Percentiles rank a stretch among this genome's conserved stretches.
These are phyloP conservation scores for Drosophila bocki DNA, from an alignment of 1,140 invertebrate genomes.

Conservation along the genomic window DNA sequence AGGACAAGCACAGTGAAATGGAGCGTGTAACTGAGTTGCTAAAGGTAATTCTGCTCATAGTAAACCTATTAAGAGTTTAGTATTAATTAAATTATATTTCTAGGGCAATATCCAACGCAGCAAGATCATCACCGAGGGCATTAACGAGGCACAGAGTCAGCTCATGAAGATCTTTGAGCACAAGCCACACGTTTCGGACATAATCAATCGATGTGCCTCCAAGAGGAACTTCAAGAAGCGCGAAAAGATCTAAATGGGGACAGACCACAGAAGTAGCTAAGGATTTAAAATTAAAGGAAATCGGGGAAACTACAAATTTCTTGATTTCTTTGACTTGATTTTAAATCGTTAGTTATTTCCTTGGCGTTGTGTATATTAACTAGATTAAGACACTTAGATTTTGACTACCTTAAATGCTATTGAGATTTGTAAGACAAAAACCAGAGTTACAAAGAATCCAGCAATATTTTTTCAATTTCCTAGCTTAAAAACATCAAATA, in stretches of 20 bases:
- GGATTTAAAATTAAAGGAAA: not conserved
- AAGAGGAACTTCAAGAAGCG: slow-evolving; percentile 96
- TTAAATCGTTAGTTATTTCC: not conserved
- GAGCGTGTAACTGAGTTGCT: slow-evolving; percentile 92
- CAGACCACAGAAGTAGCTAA: not conserved
- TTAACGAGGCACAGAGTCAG: slow-evolving; percentile 93
- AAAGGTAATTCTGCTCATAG: slow-evolving; percentile 86
- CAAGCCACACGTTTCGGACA: slow-evolving; percentile 94
- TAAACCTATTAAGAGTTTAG: not conserved
- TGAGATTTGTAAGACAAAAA: slow-evolving; percentile 55
- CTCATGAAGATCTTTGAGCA: slow-evolving; percentile 96
- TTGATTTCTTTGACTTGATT: not conserved
- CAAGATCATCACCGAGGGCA: slow-evolving; percentile 96
- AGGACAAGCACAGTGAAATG: slow-evolving; percentile 88
- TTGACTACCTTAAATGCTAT: slow-evolving; percentile 15
- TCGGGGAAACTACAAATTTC: not conserved
- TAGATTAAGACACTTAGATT: slow-evolving; percentile 27
- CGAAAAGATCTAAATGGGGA: slow-evolving; percentile 86
- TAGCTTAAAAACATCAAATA: slow-evolving; percentile 38
- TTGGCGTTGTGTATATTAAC: slow-evolving; percentile 22
- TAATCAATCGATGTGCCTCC: slow-evolving; percentile 94
- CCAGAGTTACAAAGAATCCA: slow-evolving; percentile 53
- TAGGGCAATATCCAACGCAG: slow-evolving; percentile 97
- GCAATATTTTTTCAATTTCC: slow-evolving; percentile 76
- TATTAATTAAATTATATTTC: slow-evolving; percentile 34